Base-by-base conservation (phyloP, 1,140 invertebrate species). In the Bombyx mori region DNA sequence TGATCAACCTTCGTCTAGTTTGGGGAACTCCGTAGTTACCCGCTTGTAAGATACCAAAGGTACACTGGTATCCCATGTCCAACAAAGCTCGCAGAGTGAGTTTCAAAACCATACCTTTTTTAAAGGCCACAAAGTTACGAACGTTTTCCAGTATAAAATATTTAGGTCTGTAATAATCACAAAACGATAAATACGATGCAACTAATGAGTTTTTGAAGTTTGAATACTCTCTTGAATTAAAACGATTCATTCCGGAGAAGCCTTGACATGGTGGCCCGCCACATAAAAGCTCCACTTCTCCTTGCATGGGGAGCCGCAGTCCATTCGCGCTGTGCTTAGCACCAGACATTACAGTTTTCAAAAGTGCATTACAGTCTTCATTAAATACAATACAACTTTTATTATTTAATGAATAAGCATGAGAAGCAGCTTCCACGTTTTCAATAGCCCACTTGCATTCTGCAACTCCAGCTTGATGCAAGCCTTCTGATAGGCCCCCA, bases 241-340 rank as follows among this genome's bases (percentile, higher is more conserved):
- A 97, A 18, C 95, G 88, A 85, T 97, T 97, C 94, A 97, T 96
- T 35, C 94, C 94, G 62, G 93, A 95, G 79, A 97, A 97, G 0
- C 96, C 96, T 86, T 97, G 96, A 78, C 96, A 97, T 1, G 96
- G 96, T n/a, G 96, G 96, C 6, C 96, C 95, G 45, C 95, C 96
- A 75, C 94, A 95, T 3, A 97, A 75, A 46, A 97, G 75, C 66
- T 97, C 95, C 1, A 97, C 95, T 59, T 96, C 94, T 6, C 95
- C 94, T 73, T 92, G 93, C 71, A 90, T 79, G 1, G 96, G 96
- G 45, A 97, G 82, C 8, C 80, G 87, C 73, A 94, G 91, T 5
- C 92, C 92, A 2, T 70, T 63, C 1, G 62, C 69, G 52, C 82
- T 80, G 57, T 86, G 82, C 3, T 73, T 73, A 3, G 70, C 78